These are phyloP conservation scores for Eubucco bourcierii DNA, from an alignment of 2,113 vertebrate genomes.

Conservation along the genomic window DNA sequence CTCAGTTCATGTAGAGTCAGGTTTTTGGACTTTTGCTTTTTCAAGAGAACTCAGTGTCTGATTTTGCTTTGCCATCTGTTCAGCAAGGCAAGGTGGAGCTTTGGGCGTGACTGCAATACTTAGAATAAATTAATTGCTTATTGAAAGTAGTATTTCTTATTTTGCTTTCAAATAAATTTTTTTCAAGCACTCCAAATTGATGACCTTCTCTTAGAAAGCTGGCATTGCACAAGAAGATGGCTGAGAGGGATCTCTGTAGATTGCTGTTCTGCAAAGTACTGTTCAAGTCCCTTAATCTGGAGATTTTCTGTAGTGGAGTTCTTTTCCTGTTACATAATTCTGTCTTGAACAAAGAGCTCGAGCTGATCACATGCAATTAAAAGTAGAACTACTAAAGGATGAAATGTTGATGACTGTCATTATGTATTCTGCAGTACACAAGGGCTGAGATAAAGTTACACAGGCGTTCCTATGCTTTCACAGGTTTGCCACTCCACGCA, in stretches of 20 bases:
- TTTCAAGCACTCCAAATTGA: background rate
- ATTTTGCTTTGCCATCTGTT: background rate
- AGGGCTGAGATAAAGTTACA: background rate
- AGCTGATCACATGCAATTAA: background rate
- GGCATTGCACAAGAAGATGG: background rate
- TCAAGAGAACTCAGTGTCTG: accelerated
- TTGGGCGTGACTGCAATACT: background rate
- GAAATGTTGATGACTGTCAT: background rate
- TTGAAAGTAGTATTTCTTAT: background rate
- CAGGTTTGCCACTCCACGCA: background rate
- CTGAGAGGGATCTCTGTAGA: background rate
- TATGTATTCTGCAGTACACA: background rate
- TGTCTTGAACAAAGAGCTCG: background rate
- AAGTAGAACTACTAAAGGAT: background rate
- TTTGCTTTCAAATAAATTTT: background rate
- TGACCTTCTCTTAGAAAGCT: background rate
- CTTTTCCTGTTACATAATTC: background rate
- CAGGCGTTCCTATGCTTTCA: background rate
- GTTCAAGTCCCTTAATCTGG: background rate
- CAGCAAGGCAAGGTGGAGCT: background rate
- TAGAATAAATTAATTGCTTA: background rate
- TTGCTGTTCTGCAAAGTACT: background rate
- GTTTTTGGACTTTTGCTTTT: background rate
- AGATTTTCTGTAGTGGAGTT: background rate
- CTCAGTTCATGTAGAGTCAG: background rate